Evolutionary conservation across 2,888 invertebrate species (phyloP), one percentile per base, ranked within the genome.

Genomic region (Homarus gammarus): DNA sequence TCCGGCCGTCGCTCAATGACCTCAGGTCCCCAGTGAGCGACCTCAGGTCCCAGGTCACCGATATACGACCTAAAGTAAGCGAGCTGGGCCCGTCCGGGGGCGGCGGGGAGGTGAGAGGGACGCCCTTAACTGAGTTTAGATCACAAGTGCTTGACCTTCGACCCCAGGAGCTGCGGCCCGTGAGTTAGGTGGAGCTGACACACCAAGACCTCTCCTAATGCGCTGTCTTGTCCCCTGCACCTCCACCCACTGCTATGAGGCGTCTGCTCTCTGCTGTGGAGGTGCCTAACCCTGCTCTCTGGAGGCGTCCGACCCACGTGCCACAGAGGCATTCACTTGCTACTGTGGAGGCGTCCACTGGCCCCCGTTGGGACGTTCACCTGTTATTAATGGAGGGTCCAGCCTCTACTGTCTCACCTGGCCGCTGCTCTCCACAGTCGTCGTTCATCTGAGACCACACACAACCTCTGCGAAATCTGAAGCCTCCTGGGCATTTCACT

Each of bases 151-250:
- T 56, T 6, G 87, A 81, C 36, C 72, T 87, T 18, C 38, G 87
- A 79, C 87, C 87, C 3, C 87, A 81, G 49, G 81, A 87, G 64
- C 40, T 87, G 49, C 56, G 87, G 31, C 87, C 87, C n/a, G 72
- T 87, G 38, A 81, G 81, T 56, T 87, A 87, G 81, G 79, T 40
- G 64, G 18, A 18, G 79, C 22, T 10, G n/a, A n/a, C n/a, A n/a
- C n/a, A n/a, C n/a, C n/a, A n/a, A n/a, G n/a, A n/a, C n/a, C n/a
- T n/a, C n/a, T 18, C 15, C 22, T 56, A 6, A 2, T 12, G 10
- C 15, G 22, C 56, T 56, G 56, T 18, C 3, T 5, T 18, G 3
- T 56, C 56, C 22, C 18, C 56, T 18, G 5, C 56, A 18, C 31
- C 56, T 51, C 77, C 2, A 36, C 78, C 18, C n/a, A 22, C 10